A percentile compares a stretch with the other conserved stretches of the same genome.
phyloP scores from a whole-genome alignment of 2,113 vertebrate species.

The Catharus bicknelli region DNA sequence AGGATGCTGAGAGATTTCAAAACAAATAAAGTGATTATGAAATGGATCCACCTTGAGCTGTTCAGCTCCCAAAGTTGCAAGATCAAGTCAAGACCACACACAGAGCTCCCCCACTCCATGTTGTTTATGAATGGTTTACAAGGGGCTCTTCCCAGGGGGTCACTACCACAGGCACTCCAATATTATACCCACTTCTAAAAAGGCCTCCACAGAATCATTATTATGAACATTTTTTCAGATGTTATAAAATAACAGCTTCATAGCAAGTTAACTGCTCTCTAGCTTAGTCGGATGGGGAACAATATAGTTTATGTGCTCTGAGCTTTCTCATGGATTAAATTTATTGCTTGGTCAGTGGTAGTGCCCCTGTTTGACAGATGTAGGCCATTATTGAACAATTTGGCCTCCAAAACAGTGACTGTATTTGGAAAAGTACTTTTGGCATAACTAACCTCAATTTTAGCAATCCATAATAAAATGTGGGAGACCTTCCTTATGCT shows the following conservation, averaged over 20 bases:
- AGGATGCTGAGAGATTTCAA: slow-evolving; percentile 56
- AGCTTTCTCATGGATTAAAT: slow-evolving; percentile 61
- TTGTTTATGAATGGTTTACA: slow-evolving; percentile 63
- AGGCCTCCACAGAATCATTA: background rate
- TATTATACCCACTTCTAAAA: slow-evolving; percentile 61
- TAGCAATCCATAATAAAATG: background rate
- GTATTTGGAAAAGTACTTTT: slow-evolving; percentile 29
- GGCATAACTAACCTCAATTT: slow-evolving; percentile 3
- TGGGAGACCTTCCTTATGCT: background rate
- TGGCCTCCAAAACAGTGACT: slow-evolving; percentile 41
- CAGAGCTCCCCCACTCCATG: slow-evolving; percentile 11
- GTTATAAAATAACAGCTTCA: slow-evolving; percentile 48
- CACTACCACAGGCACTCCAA: slow-evolving; percentile 49
- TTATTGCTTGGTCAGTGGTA: slow-evolving; percentile 59
- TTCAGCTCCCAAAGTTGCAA: slow-evolving; percentile 38
- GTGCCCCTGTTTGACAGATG: slow-evolving; percentile 56
- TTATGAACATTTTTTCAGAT: slow-evolving; percentile 58
- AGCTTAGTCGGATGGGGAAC: slow-evolving; percentile 33
- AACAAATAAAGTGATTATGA: slow-evolving; percentile 54
- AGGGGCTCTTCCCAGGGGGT: slow-evolving; percentile 42
- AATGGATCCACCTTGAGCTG: slow-evolving; percentile 58
- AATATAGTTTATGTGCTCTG: slow-evolving; percentile 56
- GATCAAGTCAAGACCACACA: slow-evolving; percentile 62
- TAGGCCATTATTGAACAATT: slow-evolving; percentile 45
- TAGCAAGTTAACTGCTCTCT: slow-evolving; percentile 44